A percentile compares a stretch with the other conserved stretches of the same genome.
Evolutionary conservation across 2,113 vertebrate genomes (phyloP).

Genomic region (Ranitomeya variabilis): DNA sequence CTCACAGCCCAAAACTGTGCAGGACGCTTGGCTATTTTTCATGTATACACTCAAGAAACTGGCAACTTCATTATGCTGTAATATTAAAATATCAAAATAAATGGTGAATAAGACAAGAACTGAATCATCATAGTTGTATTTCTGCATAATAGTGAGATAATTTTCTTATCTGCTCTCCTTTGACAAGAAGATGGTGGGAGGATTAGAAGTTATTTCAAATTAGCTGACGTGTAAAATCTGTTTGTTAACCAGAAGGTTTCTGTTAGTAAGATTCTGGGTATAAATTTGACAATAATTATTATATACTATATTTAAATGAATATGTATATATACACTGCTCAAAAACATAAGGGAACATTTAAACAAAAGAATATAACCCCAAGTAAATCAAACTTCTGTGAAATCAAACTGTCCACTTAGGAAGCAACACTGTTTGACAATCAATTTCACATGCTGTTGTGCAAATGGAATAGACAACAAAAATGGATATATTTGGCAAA

Average conservation of each 20-base stretch:
- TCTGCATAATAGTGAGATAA: neutral
- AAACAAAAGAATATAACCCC: too few relatives aligned
- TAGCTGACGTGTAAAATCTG: neutral
- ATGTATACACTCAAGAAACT: neutral
- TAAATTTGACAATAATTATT: neutral
- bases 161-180: neutral
- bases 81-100: neutral
- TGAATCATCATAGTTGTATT: neutral
- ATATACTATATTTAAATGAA: neutral
- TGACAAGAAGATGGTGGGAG: neutral
- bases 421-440: too few relatives aligned
- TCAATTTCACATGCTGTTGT: too few relatives aligned
- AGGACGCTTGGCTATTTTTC: too few relatives aligned
- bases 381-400: too few relatives aligned
- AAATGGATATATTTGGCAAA: too few relatives aligned
- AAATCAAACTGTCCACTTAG: too few relatives aligned
- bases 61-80: neutral
- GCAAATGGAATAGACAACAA: too few relatives aligned
- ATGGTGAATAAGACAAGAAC: constrained; percentile 13
- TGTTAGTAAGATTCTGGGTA: neutral
- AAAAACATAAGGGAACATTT: too few relatives aligned
- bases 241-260: neutral
- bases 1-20: too few relatives aligned
- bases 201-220: neutral
- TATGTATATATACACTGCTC: neutral